phyloP scores from a whole-genome alignment of 2,113 vertebrate genomes.

The Chinchilla lanigera region DNA sequence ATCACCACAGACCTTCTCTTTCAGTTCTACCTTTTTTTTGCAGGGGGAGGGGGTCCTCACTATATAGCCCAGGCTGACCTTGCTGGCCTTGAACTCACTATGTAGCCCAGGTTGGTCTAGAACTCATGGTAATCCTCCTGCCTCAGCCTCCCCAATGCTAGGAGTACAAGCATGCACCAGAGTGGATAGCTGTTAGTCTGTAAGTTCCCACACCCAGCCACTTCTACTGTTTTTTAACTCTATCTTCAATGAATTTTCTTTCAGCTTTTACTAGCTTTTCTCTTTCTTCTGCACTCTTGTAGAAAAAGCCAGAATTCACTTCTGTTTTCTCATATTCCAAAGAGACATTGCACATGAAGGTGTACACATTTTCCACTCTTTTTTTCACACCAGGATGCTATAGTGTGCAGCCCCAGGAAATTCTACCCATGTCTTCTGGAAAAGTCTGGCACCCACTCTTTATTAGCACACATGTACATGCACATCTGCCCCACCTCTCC shows the following conservation, averaged over 20 bases:
- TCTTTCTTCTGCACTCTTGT: conserved; percentile 93
- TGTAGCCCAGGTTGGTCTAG: too few species aligned
- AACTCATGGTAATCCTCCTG: too few species aligned
- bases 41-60: too few species aligned
- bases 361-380: conserved; percentile 94
- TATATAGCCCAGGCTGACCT: too few species aligned
- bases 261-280: conserved; percentile 97
- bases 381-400: conserved; percentile 99
- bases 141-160: too few species aligned
- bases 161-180: too few species aligned
- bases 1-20: too few species aligned
- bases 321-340: conserved; percentile 99
- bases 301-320: conserved; percentile 98
- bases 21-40: conserved; percentile 91
- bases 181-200: too few species aligned
- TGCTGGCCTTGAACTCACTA: too few species aligned
- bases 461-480: not conserved
- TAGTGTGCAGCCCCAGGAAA: fast-evolving
- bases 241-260: conserved; percentile 97
- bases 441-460: not conserved
- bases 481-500: not conserved
- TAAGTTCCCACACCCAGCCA: conserved; percentile 77
- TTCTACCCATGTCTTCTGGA: not conserved
- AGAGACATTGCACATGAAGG: conserved; percentile 96
- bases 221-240: conserved; percentile 94